Percentiles rank a stretch among this genome's conserved stretches.
These are phyloP conservation scores for Seriola aureovittata DNA, from an alignment of 2,113 vertebrate species.

Conservation along the genomic window DNA sequence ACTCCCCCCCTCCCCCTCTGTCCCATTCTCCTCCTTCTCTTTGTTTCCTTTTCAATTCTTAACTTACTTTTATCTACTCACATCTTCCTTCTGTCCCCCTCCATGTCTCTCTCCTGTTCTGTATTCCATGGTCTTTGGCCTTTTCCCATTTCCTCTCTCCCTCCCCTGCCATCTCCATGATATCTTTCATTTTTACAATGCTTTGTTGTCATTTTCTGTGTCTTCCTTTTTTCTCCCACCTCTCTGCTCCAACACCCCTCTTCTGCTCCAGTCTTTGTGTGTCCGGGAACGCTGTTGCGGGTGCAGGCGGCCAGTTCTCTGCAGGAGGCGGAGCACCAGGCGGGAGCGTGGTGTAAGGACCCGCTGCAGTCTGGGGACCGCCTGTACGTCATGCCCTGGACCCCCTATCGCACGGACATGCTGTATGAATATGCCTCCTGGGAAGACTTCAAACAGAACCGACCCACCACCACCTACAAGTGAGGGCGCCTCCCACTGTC, in stretches of 20 bases:
- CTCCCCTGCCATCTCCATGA: conserved; percentile 62
- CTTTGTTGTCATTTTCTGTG: conserved; percentile 62
- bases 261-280: conserved; percentile 91
- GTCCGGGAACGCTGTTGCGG: conserved; percentile 91
- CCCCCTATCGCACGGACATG: conserved; percentile 94
- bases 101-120: conserved; percentile 55
- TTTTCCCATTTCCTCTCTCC: conserved; percentile 57
- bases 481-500: conserved; percentile 77
- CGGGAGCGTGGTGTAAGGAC: conserved; percentile 96
- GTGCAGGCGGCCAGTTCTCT: conserved; percentile 90
- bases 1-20: conserved; percentile 59
- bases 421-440: conserved; percentile 94
- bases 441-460: conserved; percentile 91
- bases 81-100: conserved; percentile 69
- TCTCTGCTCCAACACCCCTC: conserved; percentile 32
- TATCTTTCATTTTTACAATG: conserved; percentile 61
- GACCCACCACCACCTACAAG: conserved; percentile 93
- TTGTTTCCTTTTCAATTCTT: conserved; percentile 70
- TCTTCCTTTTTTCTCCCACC: conserved; percentile 18
- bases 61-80: conserved; percentile 69
- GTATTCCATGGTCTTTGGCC: conserved; percentile 64
- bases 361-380: conserved; percentile 95
- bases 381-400: conserved; percentile 96
- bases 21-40: conserved; percentile 57
- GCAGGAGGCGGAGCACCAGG: conserved; percentile 93